Conservation (phyloP, 2,888 invertebrate genomes). For the Heliconius sara region DNA sequence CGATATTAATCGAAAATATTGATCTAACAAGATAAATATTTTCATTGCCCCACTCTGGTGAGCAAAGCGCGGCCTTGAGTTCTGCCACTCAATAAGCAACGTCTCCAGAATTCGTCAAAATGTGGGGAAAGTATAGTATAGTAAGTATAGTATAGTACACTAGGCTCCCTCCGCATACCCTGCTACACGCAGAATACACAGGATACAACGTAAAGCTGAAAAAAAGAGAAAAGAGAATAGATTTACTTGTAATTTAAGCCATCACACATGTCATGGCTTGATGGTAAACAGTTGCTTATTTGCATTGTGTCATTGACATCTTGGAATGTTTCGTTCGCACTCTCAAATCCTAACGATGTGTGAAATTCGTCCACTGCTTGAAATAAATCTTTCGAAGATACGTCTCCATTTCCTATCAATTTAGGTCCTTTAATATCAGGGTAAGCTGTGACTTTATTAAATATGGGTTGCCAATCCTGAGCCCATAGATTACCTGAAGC, state of each 20-base stretch:
- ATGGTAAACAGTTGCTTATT: conserved; percentile 86
- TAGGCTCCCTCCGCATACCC: too few relatives aligned
- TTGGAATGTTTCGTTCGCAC: conserved; percentile 85
- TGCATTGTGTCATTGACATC: conserved; percentile 84
- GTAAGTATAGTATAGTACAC: too few relatives aligned
- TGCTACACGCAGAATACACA: too few relatives aligned
- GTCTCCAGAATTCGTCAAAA: too few relatives aligned
- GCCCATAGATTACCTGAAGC: conserved; percentile 86
- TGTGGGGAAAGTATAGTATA: too few relatives aligned
- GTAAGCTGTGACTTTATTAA: conserved; percentile 78
- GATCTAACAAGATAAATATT: too few relatives aligned
- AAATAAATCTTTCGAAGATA: conserved; percentile 80
- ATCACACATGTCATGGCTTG: conserved; percentile 89
- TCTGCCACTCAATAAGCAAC: too few relatives aligned
- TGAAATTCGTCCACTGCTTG: conserved; percentile 86
- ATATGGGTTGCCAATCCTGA: conserved; percentile 84
- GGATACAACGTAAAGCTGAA: too few relatives aligned
- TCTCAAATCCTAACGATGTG: conserved; percentile 84
- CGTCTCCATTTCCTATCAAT: conserved; percentile 69
- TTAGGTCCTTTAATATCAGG: conserved; percentile 81
- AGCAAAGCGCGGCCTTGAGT: too few relatives aligned
- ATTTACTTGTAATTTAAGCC: conserved; percentile 85
- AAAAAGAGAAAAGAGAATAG: too few relatives aligned
- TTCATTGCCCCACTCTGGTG: too few relatives aligned
- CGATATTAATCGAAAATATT: too few relatives aligned